phyloP scores from a whole-genome alignment of 1,140 invertebrate species.

The Lasaia peninsularis region DNA sequence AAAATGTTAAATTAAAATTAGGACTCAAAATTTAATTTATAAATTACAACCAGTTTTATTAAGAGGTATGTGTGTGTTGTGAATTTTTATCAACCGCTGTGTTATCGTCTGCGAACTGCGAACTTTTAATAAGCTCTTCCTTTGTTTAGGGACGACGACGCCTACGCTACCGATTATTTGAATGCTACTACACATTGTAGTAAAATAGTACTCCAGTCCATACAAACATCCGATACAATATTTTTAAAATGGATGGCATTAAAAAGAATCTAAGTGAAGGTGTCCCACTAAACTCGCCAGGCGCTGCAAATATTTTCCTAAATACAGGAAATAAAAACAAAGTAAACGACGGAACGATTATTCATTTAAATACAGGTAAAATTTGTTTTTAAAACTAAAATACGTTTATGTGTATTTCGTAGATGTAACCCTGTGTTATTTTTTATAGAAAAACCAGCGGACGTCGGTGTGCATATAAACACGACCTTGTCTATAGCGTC shows the following conservation, averaged over 20 bases:
- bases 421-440: conserved; percentile 20
- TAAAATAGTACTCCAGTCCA: conserved; percentile 36
- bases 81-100: conserved; percentile 54
- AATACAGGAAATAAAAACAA: conserved; percentile 64
- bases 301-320: conserved; percentile 66
- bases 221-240: conserved; percentile 32
- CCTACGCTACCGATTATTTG: conserved; percentile 50
- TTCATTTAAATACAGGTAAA: conserved; percentile 61
- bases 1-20: conserved; percentile 11
- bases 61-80: conserved; percentile 45
- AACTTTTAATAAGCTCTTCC: conserved; percentile 68
- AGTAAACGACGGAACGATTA: conserved; percentile 61
- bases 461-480: conserved; percentile 67
- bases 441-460: conserved; percentile 61
- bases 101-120: conserved; percentile 61
- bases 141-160: conserved; percentile 67
- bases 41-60: conserved; percentile 16
- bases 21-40: conserved; percentile 13
- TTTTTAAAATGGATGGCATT: conserved; percentile 54
- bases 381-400: neutral
- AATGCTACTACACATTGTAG: conserved; percentile 38
- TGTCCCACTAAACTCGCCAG: conserved; percentile 59
- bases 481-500: conserved; percentile 68
- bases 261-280: conserved; percentile 62
- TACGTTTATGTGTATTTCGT: neutral